Percentiles rank a stretch among this genome's conserved stretches.
phyloP scores from a whole-genome alignment of 2,113 vertebrate genomes.

The Embiotoca jacksoni region DNA sequence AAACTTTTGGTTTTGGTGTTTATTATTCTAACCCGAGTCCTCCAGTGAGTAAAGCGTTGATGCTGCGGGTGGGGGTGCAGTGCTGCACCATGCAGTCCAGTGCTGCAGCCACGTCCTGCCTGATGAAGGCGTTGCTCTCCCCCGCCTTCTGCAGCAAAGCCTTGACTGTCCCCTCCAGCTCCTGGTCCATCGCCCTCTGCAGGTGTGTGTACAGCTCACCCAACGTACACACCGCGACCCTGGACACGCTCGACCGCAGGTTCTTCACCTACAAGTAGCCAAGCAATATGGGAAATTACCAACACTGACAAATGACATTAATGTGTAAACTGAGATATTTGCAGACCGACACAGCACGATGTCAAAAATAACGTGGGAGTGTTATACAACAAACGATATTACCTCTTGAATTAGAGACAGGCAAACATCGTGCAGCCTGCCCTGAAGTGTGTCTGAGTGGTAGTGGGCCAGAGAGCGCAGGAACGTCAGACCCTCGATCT shows the following conservation, averaged over 20 bases:
- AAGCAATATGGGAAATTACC: background rate
- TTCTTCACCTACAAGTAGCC: slow-evolving; percentile 90
- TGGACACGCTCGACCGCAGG: slow-evolving; percentile 94
- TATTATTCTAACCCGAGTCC: slow-evolving; percentile 88
- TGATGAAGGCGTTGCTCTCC: slow-evolving; percentile 93
- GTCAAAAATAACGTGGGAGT: background rate
- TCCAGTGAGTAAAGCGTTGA: slow-evolving; percentile 89
- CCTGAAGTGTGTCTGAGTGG: slow-evolving; percentile 87
- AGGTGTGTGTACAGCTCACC: slow-evolving; percentile 91
- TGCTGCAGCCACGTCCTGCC: slow-evolving; percentile 93
- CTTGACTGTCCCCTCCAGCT: slow-evolving; percentile 91
- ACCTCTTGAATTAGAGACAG: slow-evolving; percentile 94
- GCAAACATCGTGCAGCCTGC: slow-evolving; percentile 91
- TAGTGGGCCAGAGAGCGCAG: slow-evolving; percentile 89
- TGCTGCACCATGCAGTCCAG: slow-evolving; percentile 92
- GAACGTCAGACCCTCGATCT: slow-evolving; percentile 91
- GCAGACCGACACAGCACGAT: background rate
- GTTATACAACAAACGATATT: slow-evolving; percentile 41
- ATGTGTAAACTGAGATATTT: background rate
- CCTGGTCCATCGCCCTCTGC: slow-evolving; percentile 95
- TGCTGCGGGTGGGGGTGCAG: slow-evolving; percentile 90
- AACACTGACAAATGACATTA: background rate
- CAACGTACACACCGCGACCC: slow-evolving; percentile 91
- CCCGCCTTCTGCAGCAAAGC: slow-evolving; percentile 93
- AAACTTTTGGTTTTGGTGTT: background rate